phyloP scores from a whole-genome alignment of 2,888 invertebrate genomes.

The Copidosoma aretas region DNA sequence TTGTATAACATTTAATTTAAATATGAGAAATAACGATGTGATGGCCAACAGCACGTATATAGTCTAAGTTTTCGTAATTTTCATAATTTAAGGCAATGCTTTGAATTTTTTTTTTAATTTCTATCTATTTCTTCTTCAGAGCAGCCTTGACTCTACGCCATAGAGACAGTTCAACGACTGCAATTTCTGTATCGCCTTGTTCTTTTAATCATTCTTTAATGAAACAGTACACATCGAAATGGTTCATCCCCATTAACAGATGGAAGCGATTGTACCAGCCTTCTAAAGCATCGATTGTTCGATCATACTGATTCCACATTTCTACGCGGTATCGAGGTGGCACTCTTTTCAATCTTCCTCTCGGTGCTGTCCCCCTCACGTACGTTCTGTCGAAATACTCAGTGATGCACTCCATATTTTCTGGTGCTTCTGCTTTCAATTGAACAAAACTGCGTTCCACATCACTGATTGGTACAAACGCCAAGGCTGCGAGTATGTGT shows the following conservation, averaged over 20 bases:
- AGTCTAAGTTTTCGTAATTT: too few species aligned
- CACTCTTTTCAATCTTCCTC: neutral
- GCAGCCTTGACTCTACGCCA: constrained; percentile 8
- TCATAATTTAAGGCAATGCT: neutral
- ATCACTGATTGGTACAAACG: too few species aligned
- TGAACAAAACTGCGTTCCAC: too few species aligned
- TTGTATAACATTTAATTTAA: too few species aligned
- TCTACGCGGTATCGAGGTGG: too few species aligned
- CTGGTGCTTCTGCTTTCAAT: too few species aligned
- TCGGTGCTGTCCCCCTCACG: neutral
- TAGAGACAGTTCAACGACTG: neutral
- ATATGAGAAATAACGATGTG: too few species aligned
- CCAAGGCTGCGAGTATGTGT: too few species aligned
- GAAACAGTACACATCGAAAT: neutral
- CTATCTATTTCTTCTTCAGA: constrained; percentile 11
- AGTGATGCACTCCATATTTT: neutral
- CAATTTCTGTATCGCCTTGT: neutral
- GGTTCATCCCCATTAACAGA: neutral
- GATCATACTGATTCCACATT: too few species aligned
- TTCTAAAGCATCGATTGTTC: neutral
- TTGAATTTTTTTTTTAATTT: neutral
- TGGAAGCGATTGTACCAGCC: neutral
- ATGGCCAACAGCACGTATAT: too few species aligned
- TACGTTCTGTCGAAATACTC: neutral
- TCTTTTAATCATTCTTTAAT: neutral